Base-by-base conservation (phyloP, 2,113 vertebrate genomes). In the Deroptyus accipitrinus region DNA sequence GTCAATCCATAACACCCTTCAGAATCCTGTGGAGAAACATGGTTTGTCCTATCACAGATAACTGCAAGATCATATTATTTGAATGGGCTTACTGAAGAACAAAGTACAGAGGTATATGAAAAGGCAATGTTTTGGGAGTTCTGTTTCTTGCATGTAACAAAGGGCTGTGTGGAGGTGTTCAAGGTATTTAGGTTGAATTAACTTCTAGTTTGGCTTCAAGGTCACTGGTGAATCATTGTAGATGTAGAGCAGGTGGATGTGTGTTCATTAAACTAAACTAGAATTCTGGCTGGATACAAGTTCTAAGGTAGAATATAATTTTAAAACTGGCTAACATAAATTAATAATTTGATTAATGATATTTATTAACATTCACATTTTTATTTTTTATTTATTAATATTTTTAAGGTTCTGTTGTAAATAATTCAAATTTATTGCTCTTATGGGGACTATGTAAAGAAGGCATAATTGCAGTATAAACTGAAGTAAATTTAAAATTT, bases 321-420 rank as follows among this genome's bases (percentile, higher is more conserved):
- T 61, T 3, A 2, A 72, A 30, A 31, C 35, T 33, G 0, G 9
- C 2, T 44, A 59, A 41, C 2, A 19, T 35, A 3, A 75, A 41
- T 27, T 41, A 44, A 28, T 25, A 17, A 25, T 54, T 15, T 18
- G 6, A 20, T 63, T 48, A n/a, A 6, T 75, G 37, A 10, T 48
- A 30, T 25, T 33, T 59, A 28, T 63, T 39, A 49, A 15, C 1
- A 46, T 13, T 10, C 13, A 41, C 5, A 9, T 28, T 42, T 46
- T 54, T 33, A 48, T 14, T 10, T 31, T 30, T 51, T 2, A 24
- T 54, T 48, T 11, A 24, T 54, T 48, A 42, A 12, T 62, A 33
- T 42, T 67, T 69, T 67, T 2, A 6, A 48, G 46, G 22, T 63
- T 66, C 41, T 0, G 6, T 4, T 70, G 31, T 23, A 87, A 89